Evolutionary conservation across 2,113 vertebrate species (phyloP).

Genomic region (Phylloscopus trochiloides): DNA sequence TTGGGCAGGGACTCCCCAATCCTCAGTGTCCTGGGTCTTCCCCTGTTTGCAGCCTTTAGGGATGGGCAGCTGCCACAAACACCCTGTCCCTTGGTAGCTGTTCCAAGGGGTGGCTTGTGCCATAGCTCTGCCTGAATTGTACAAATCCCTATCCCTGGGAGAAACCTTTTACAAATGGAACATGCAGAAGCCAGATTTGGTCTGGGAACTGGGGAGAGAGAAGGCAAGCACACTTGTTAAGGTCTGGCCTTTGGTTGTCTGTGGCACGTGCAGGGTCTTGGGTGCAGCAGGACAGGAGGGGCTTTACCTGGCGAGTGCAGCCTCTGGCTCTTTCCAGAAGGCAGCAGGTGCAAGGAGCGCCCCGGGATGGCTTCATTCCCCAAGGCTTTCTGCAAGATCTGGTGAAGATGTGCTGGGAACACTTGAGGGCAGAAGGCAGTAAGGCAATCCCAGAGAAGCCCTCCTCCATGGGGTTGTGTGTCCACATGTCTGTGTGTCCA

Average conservation of each 20-base stretch:
- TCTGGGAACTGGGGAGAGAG: background rate
- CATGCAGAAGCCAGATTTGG: fast-evolving
- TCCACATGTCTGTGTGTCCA: background rate
- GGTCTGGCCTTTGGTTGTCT: background rate
- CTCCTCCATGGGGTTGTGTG: background rate
- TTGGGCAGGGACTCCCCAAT: background rate
- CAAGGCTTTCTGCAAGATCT: background rate
- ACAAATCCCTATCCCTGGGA: background rate
- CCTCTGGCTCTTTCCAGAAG: background rate
- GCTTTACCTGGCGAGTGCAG: background rate
- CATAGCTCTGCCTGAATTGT: background rate
- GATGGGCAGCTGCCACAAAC: background rate
- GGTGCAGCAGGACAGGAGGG: background rate
- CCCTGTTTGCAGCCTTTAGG: background rate
- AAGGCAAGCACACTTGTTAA: background rate
- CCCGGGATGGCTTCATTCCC: background rate
- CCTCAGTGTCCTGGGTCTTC: background rate
- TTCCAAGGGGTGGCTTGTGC: background rate
- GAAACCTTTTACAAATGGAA: background rate
- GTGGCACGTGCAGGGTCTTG: background rate
- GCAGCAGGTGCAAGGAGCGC: background rate
- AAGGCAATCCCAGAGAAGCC: background rate
- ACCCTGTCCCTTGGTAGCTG: fast-evolving
- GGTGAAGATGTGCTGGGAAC: background rate
- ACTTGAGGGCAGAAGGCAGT: background rate